Base-by-base conservation (phyloP, 2,888 invertebrate genomes). In the Drosophila antonietae region DNA sequence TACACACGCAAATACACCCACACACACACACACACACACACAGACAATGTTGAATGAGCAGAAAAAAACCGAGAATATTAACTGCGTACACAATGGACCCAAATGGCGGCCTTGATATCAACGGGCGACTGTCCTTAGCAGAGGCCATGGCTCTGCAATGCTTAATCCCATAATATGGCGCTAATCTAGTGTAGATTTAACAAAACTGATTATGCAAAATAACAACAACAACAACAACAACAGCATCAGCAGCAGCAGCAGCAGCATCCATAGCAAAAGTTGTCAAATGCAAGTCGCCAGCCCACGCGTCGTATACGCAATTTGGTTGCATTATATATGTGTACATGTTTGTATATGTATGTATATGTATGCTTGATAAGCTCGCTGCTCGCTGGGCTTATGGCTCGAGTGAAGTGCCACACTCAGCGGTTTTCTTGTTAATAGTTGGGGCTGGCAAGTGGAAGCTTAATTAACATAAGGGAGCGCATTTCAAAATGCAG, bases 401-500 rank as follows among this genome's bases (percentile, higher is more conserved):
- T 64, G 66, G 70, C 56, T 59, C 52, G 59, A 64, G 65, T 67
- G 65, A 75, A 81, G 71, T 72, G 75, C 72, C 64, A 74, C 71
- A 80, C 88, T 88, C 78, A 80, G 78, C 80, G 73, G 70, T 88
- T 80, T 82, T 70, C 68, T 78, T 88, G 75, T 83, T 75, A 88
- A 83, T 88, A 88, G 86, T 85, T 84, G 65, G 61, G 51, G 64
- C 60, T 79, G 71, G 81, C 71, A 83, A 84, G 88, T 88, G 81
- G 78, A 73, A 72, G 88, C 84, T 88, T 84, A 84, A 84, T 84
- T 84, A 84, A 85, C 84, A 84, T 88, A 84, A 84, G 76, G 83
- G 78, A 82, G 73, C 75, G 46, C 71, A 75, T 71, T 78, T 76
- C 59, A 44, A 51, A 65, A 73, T 68, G 65, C 67, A 56, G 12